Conservation (phyloP, 2,888 invertebrate genomes). For the Pseudococcus longispinus region DNA sequence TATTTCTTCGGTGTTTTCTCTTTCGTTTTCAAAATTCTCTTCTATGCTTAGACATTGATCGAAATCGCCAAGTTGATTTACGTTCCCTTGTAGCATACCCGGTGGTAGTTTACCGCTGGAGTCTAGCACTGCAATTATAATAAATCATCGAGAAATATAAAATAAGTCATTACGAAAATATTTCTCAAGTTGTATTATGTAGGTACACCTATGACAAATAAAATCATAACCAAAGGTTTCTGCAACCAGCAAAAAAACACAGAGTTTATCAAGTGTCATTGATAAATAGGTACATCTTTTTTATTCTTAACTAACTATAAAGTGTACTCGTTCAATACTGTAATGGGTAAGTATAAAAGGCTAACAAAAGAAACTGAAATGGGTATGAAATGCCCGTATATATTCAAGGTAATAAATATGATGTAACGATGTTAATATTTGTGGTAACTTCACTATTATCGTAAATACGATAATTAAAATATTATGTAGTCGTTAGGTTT, state of each 20-base stretch:
- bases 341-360: neutral
- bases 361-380: conserved; percentile 16
- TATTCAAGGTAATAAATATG: conserved; percentile 10
- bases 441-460: conserved; percentile 28
- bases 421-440: conserved; percentile 24
- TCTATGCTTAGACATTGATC: conserved; percentile 68
- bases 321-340: neutral
- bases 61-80: conserved; percentile 74
- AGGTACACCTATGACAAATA: neutral
- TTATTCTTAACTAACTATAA: neutral
- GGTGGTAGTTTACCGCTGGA: conserved; percentile 74
- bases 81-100: conserved; percentile 72
- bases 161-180: neutral
- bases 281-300: neutral
- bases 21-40: conserved; percentile 59
- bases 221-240: neutral
- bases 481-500: conserved; percentile 31
- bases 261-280: neutral
- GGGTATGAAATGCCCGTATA: neutral
- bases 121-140: conserved; percentile 70
- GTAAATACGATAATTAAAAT: conserved; percentile 34
- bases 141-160: neutral
- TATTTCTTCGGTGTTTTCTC: conserved; percentile 63
- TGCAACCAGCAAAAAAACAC: neutral
- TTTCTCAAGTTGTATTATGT: neutral